Evolutionary conservation across 2,113 vertebrate species (phyloP), one percentile per base, ranked within the genome.

Genomic region (Pavo muticus): DNA sequence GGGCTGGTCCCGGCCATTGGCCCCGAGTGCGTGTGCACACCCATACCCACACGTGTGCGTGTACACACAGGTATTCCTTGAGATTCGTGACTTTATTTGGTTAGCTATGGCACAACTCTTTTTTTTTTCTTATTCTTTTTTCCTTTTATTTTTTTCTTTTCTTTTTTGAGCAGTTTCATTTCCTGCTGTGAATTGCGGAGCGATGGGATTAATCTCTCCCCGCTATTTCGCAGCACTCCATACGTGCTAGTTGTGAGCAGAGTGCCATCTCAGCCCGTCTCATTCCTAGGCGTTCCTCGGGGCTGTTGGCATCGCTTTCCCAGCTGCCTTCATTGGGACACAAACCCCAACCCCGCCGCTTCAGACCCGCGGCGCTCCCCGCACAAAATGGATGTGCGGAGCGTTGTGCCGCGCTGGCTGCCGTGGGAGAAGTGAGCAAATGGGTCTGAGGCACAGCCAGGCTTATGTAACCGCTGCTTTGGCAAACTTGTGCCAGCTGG

Each of bases 381-480:
- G 45, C 0, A 0, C 1, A 0, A 90, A 35, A 65, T 87, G 71
- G 54, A 18, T 72, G 72, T n/a, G 48, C 75, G 70, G 48, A 27
- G 59, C 25, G 12, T 93, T 15, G 25, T 54, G 25, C 52, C 52
- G 25, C 52, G 52, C 25, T 16, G 52, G 52, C 52, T 54, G 52
- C 27, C 52, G 5, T 91, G 27, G 40, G 69, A 91, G 54, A 57
- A 8, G 61, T 52, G 52, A 94, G 57, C 93, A 93, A 88, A 97
- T 94, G 91, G 91, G 89, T 95, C 52, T 30, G 15, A 54, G 52
- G 52, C 52, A 16, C 52, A 54, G 52, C 52, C 52, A 54, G 52
- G 52, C 29, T 97, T 97, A 97, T 23, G 74, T 96, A 97, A 97
- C 91, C 77, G 10, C 54, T 95, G 81, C 37, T 94, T 95, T n/a